Conservation (phyloP, 2,797 vertebrate genomes). For the Clarias fuscus region DNA sequence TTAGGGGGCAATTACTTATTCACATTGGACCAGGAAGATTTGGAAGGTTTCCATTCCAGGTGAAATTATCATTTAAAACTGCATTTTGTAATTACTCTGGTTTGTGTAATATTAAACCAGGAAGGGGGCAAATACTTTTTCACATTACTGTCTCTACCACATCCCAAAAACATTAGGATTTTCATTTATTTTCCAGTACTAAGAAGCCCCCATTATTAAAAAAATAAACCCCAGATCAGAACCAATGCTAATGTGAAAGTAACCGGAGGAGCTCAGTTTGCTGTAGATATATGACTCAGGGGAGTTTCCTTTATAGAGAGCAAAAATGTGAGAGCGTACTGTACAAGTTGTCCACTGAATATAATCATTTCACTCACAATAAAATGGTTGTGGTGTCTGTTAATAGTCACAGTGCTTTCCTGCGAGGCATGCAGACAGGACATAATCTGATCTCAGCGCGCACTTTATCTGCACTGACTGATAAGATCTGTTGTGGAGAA, state of each 20-base stretch:
- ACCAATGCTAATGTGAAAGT: neutral
- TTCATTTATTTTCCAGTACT: neutral
- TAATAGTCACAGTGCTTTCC: constrained; percentile 5
- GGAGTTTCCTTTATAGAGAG: neutral
- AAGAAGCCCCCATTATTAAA: neutral
- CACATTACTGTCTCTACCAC: too few species aligned
- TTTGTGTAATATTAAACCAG: too few species aligned
- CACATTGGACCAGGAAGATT: too few species aligned
- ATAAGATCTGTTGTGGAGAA: constrained; percentile 10
- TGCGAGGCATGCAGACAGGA: neutral
- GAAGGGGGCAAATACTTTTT: too few species aligned
- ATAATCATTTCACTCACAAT: neutral
- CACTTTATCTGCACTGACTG: neutral
- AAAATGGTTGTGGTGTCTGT: neutral
- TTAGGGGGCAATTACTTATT: too few species aligned
- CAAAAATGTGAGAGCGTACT: neutral
- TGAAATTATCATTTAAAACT: too few species aligned
- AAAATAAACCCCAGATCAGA: neutral
- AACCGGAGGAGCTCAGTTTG: neutral
- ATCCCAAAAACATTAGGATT: too few species aligned
- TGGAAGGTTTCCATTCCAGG: too few species aligned
- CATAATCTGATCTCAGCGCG: neutral
- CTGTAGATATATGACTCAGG: neutral
- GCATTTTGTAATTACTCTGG: too few species aligned
- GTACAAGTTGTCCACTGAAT: neutral